Conservation (phyloP, 2,888 invertebrate genomes). For the Drosophila cognata region DNA sequence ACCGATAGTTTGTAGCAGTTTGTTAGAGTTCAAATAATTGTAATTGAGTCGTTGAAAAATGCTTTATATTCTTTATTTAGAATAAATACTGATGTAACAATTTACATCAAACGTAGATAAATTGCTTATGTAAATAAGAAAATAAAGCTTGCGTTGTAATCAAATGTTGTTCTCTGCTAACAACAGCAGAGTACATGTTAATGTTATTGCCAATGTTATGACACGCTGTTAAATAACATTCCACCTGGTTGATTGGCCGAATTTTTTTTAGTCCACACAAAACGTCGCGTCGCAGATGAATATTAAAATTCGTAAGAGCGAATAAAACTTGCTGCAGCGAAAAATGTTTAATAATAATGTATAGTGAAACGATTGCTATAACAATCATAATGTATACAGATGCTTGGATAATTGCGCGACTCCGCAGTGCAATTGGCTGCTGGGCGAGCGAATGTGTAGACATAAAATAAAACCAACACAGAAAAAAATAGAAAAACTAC, state of each 20-base stretch:
- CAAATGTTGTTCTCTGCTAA: slow-evolving; percentile 6
- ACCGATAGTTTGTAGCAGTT: slow-evolving; percentile 2
- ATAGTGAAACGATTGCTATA: slow-evolving; percentile 13
- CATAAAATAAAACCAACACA: slow-evolving; percentile 57
- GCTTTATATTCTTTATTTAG: not conserved
- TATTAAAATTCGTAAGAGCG: slow-evolving; percentile 36
- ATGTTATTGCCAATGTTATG: slow-evolving; percentile 14
- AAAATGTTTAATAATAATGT: slow-evolving; percentile 49
- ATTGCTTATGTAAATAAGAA: not conserved
- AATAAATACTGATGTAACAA: not conserved
- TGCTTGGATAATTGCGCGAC: slow-evolving; percentile 36
- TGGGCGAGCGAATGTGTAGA: slow-evolving; percentile 55
- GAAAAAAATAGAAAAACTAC: slow-evolving; percentile 39
- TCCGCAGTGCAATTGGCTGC: slow-evolving; percentile 41
- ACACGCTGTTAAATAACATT: slow-evolving; percentile 50
- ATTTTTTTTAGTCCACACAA: slow-evolving; percentile 45
- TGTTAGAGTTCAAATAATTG: not conserved
- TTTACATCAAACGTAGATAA: not conserved
- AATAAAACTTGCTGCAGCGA: slow-evolving; percentile 19
- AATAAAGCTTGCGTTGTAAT: not conserved
- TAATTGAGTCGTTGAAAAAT: not conserved
- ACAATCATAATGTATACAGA: slow-evolving; percentile 28
- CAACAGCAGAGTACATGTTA: slow-evolving; percentile 17
- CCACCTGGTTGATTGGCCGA: slow-evolving; percentile 62
- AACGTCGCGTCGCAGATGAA: slow-evolving; percentile 55